phyloP scores from a whole-genome alignment of 1,140 invertebrate genomes.

The Drosophila elegans region DNA sequence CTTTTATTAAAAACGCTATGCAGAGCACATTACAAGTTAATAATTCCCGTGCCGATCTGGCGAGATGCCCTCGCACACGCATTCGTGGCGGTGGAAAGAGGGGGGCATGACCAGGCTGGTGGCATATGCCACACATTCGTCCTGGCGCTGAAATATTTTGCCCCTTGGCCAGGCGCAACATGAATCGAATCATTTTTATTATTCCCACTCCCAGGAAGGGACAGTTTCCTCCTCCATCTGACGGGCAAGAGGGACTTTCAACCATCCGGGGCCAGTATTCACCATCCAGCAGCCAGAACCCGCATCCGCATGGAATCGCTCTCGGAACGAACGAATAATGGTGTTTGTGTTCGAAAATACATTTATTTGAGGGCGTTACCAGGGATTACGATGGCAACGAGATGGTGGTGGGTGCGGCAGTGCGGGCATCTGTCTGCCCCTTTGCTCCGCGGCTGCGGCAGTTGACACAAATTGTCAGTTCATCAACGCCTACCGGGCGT shows the following conservation, averaged over 20 bases:
- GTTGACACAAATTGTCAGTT: conserved; percentile 84
- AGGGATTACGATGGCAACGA: background rate
- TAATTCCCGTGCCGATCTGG: conserved; percentile 74
- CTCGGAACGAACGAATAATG: conserved; percentile 64
- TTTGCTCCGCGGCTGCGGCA: conserved; percentile 70
- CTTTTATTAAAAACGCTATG: conserved; percentile 83
- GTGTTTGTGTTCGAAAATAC: conserved; percentile 80
- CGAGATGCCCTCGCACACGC: conserved; percentile 13
- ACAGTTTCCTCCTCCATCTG: conserved; percentile 29
- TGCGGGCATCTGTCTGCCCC: conserved; percentile 37
- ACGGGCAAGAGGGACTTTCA: conserved; percentile 15
- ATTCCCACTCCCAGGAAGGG: conserved; percentile 44
- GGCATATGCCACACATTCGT: conserved; percentile 72
- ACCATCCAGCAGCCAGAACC: conserved; percentile 13
- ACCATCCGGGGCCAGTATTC: conserved; percentile 1
- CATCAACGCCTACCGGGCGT: conserved; percentile 80
- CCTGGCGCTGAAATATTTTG: conserved; percentile 67
- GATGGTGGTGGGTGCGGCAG: background rate
- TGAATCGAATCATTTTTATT: conserved; percentile 82
- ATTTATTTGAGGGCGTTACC: conserved; percentile 77
- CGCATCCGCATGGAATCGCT: conserved; percentile 41
- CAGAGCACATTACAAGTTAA: conserved; percentile 83
- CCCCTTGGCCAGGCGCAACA: conserved; percentile 67
- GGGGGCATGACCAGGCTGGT: conserved; percentile 46
- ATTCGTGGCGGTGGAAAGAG: conserved; percentile 6